Percentiles rank a stretch among this genome's conserved stretches.
Conservation (phyloP, 2,888 invertebrate species). For the Leptarthrus brevirostris region DNA sequence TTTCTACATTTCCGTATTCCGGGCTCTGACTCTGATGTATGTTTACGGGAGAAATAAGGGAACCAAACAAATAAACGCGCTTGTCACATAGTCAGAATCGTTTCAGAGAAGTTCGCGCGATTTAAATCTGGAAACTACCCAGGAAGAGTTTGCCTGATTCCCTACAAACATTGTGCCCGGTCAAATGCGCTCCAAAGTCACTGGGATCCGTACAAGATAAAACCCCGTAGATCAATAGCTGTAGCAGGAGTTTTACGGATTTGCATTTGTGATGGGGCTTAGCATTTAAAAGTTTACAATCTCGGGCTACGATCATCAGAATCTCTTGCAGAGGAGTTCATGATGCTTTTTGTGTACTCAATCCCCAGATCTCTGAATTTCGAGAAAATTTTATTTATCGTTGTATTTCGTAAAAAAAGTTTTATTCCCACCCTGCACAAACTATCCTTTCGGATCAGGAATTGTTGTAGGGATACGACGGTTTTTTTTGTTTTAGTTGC, state of each 20-base stretch:
- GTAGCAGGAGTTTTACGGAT: conserved; percentile 38
- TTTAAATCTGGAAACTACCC: conserved; percentile 24
- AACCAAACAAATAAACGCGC: conserved; percentile 35
- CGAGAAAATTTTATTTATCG: conserved; percentile 40
- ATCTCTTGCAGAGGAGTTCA: conserved; percentile 39
- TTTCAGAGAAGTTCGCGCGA: conserved; percentile 15
- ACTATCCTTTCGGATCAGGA: neutral
- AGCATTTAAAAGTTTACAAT: conserved; percentile 44
- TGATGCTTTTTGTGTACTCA: conserved; percentile 35
- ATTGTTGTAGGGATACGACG: neutral
- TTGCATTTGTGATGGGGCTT: conserved; percentile 42
- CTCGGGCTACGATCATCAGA: conserved; percentile 37
- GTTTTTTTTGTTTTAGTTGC: conserved; percentile 23
- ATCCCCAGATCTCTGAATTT: conserved; percentile 39
- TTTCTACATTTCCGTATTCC: conserved; percentile 32
- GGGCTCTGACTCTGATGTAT: neutral
- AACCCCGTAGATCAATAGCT: conserved; percentile 30
- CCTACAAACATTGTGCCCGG: conserved; percentile 17
- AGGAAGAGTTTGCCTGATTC: conserved; percentile 20
- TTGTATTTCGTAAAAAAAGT: conserved; percentile 5
- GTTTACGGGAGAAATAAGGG: neutral
- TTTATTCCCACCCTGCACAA: neutral
- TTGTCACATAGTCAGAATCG: conserved; percentile 16
- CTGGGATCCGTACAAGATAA: conserved; percentile 4
- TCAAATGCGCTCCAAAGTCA: conserved; percentile 33